A percentile compares a stretch with the other conserved stretches of the same genome.
Conservation (phyloP, 53 echinoderm and acorn worm species). For the Zoroaster sp. region DNA sequence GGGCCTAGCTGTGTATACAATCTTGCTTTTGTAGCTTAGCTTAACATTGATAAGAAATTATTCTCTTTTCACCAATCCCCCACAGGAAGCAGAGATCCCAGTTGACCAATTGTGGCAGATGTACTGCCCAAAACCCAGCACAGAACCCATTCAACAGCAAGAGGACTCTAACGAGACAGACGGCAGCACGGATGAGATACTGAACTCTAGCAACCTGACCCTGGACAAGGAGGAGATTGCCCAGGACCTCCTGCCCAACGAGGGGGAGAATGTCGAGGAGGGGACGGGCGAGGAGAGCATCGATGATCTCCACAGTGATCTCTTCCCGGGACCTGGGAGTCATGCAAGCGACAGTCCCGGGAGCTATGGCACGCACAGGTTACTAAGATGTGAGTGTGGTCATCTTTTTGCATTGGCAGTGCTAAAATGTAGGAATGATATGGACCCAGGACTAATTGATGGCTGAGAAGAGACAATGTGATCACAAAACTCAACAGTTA, state of each 20-base stretch:
- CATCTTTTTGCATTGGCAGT: no score
- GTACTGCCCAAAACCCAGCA: conserved; percentile 54
- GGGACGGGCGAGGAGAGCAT: conserved; percentile 64
- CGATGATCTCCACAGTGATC: conserved; percentile 65
- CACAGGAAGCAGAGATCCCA: conserved; percentile 92
- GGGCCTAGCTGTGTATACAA: no score
- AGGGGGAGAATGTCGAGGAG: conserved; percentile 64
- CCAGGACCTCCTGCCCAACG: conserved; percentile 80
- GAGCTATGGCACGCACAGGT: conserved; percentile 68
- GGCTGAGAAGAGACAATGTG: no score
- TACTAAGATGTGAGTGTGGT: conserved; percentile 97
- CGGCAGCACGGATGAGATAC: conserved; percentile 85
- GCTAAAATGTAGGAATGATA: no score
- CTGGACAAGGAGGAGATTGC: conserved; percentile 87
- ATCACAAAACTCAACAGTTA: no score
- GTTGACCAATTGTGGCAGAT: conserved; percentile 88
- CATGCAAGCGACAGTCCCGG: conserved; percentile 46
- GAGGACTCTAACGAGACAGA: conserved; percentile 60
- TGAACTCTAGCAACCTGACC: conserved; percentile 73
- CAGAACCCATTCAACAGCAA: not conserved
- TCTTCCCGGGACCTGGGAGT: conserved; percentile 59
- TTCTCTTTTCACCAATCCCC: no score
- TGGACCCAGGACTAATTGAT: no score
- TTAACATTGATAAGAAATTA: no score
- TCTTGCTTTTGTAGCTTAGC: no score